Base-by-base conservation (phyloP, 2,888 invertebrate species). In the Dolomedes plantarius region DNA sequence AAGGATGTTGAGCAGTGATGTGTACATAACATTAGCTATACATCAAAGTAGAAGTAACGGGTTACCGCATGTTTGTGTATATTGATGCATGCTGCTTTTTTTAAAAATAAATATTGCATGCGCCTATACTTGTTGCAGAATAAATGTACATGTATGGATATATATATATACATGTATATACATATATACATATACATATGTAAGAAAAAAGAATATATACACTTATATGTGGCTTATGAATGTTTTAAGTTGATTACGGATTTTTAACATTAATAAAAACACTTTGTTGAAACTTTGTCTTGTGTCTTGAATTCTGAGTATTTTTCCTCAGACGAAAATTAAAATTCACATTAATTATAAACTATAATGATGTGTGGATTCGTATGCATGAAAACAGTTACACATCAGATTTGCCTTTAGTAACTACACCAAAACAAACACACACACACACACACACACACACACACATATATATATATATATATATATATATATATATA, bases 61-160 rank as follows among this genome's bases (percentile, higher is more conserved):
- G 73, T 85, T 50, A 16, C 65, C 72, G 83, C 83, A 85, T 85
- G 83, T 67, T 36, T 78, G 39, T 73, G 41, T 56, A 62, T 31
- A 64, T 27, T 46, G 67, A 68, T 85, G 77, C 83, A 77, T 85
- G 77, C 77, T 64, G 64, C 39, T 67, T 85, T 78, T 56, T 56
- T 78, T 27, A 19, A 67, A 50, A 64, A 41, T n/a, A 76, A 72
- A 39, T 85, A 41, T 85, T 77, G 83, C 83, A 85, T 85, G 83
- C 27, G 64, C 32, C 67, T 41, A 64, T 73, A 73, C 23, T 56
- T 67, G 67, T 85, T 68, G 56, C 67, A 41, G 62, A 69, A 31
- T 68, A 50, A 23, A 29, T 73, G 32, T 72, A 31, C 7, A 27
- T 28, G 62, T 64, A 80, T 32, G n/a, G n/a, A n/a, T n/a, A 31